Conservation (phyloP, 2,797 vertebrate genomes). For the Epinephelus awoara region DNA sequence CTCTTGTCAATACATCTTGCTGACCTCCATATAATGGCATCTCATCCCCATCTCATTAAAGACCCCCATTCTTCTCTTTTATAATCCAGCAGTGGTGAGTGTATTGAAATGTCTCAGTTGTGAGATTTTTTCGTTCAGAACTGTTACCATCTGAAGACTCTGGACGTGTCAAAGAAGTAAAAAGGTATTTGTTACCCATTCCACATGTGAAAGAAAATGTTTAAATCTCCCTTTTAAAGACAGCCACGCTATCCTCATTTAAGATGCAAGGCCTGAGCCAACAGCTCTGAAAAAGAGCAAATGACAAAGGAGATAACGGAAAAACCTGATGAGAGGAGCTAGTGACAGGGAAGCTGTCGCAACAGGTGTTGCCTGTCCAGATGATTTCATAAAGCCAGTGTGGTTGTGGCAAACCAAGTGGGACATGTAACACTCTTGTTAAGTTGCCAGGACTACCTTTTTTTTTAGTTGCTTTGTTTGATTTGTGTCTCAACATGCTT, state of each 20-base stretch:
- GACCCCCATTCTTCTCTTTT: constrained; percentile 45
- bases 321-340: constrained; percentile 32
- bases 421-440: constrained; percentile 31
- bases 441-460: constrained; percentile 12
- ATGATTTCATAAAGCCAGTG: constrained; percentile 47
- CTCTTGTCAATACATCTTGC: constrained; percentile 53
- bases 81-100: constrained; percentile 16
- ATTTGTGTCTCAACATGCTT: constrained; percentile 30
- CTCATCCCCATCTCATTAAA: constrained; percentile 54
- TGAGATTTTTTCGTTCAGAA: constrained; percentile 4
- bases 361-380: constrained; percentile 51
- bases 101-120: constrained; percentile 16
- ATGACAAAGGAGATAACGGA: constrained; percentile 37
- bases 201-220: neutral
- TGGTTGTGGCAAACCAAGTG: constrained; percentile 28
- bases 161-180: neutral
- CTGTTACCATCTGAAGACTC: neutral
- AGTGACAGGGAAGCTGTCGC: constrained; percentile 30
- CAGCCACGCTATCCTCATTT: constrained; percentile 21
- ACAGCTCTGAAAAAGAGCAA: constrained; percentile 20
- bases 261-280: constrained; percentile 26
- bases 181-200: constrained; percentile 5
- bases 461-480: constrained; percentile 27
- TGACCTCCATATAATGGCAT: constrained; percentile 46
- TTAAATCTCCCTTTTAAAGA: constrained; percentile 1